phyloP scores from a whole-genome alignment of 2,888 invertebrate genomes.

The Sphaeridia pumilis region DNA sequence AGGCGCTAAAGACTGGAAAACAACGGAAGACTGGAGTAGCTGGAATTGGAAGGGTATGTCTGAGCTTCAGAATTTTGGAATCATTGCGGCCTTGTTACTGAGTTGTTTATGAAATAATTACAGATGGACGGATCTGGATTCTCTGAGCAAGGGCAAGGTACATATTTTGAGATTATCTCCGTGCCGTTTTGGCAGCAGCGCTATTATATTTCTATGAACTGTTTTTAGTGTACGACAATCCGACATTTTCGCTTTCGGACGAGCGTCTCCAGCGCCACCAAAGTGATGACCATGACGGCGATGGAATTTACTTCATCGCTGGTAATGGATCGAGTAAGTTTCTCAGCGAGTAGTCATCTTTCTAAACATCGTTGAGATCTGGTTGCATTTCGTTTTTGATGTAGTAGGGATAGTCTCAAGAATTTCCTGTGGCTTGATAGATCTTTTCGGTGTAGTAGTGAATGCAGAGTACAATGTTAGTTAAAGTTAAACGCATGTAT shows the following conservation, averaged over 20 bases:
- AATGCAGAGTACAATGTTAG: too few species aligned
- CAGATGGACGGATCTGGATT: conserved; percentile 17
- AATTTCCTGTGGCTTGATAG: too few species aligned
- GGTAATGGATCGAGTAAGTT: conserved; percentile 66
- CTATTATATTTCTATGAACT: too few species aligned
- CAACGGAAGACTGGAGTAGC: conserved; percentile 42
- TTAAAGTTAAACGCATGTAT: too few species aligned
- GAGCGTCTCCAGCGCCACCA: conserved; percentile 29
- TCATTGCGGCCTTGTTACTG: too few species aligned
- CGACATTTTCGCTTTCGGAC: conserved; percentile 32
- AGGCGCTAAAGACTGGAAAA: conserved; percentile 65
- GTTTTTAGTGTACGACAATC: conserved; percentile 36
- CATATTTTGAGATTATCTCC: background rate
- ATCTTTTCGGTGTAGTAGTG: too few species aligned
- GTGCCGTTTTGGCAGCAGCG: background rate
- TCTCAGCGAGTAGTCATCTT: background rate
- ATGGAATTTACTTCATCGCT: conserved; percentile 77
- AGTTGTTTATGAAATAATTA: too few species aligned
- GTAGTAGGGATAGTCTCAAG: too few species aligned
- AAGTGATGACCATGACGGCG: conserved; percentile 44
- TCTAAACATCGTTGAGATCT: too few species aligned
- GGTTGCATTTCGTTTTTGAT: too few species aligned
- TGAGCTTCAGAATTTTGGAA: background rate
- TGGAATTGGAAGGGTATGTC: conserved; percentile 3
- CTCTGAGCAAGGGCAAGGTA: background rate